Evolutionary conservation across 2,888 invertebrate genomes (phyloP), one percentile per base, ranked within the genome.

Genomic region (Odontothrips loti): DNA sequence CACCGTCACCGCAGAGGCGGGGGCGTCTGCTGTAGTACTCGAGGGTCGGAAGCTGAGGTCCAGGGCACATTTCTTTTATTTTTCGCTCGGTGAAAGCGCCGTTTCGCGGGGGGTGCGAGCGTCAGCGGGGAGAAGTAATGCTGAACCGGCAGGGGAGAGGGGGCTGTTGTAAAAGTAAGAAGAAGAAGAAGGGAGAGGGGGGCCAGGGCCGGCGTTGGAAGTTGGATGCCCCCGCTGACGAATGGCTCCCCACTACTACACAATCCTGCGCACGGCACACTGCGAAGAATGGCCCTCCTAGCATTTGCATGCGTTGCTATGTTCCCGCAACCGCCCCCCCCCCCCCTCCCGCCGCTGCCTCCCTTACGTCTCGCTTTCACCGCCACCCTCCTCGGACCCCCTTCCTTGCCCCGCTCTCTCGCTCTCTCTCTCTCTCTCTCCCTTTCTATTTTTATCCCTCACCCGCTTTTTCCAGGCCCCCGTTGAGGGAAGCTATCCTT

Each of bases 191-290:
- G 51, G 51, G 51, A 15, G 11, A 17, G 58, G 17, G 58, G 17
- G 68, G 23, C 27, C 68, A 9, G 17, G 15, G 58, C 15, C 20
- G 58, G 58, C 58, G 34, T 6, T 43, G 34, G 34, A 43, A 43
- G 34, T 43, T 20, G 58, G 68, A 23, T 27, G 68, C 68, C 68
- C 68, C 68, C 12, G 58, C 20, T 23, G 68, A 75, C 68, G 68
- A 75, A 75, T 75, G 68, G 68, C 23, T 58, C 34, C 34, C 34
- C 34, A 10, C 68, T 75, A 75, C 68, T 23, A 75, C 68, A 75
- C 68, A 75, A 75, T 75, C 68, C 23, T 75, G 23, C 68, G 68
- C 68, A 58, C 15, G 58, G 58, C 58, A 58, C 68, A 23, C 68
- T 75, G 68, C 68, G 68, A 75, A 27, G 23, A 75, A 75, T 75